Base-by-base conservation (phyloP, 2,888 invertebrate genomes). In the Campoplex capitator region DNA sequence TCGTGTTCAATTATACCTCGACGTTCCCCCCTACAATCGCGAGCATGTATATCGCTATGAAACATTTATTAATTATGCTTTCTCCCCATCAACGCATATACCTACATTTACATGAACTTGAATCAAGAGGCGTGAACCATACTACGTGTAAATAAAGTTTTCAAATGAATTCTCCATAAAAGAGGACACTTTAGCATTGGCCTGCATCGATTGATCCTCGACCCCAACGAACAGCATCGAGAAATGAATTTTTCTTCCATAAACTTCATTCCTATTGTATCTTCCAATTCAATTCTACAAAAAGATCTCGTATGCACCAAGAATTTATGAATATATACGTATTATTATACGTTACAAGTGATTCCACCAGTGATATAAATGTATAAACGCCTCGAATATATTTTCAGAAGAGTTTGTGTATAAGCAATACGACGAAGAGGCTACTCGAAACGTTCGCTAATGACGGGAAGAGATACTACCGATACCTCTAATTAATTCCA, bases 401-500 rank as follows among this genome's bases (percentile, higher is more conserved):
- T 74, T 35, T 68, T 54, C 65, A 74, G 88, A 87, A 90, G 90
- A 90, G 89, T 89, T 32, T 89, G 89, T 90, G 89, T 89, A 23
- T 23, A 88, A 70, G 70, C 56, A 54, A 82, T 42, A 71, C 82
- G 65, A 70, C 88, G 90, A 85, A 84, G 83, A 83, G 90, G 88
- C 91, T 91, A 83, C 91, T 91, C 77, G 91, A 91, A 89, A 91
- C 91, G 91, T 90, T 93, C 91, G 93, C 94, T 94, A 94, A 94
- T 94, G 94, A 93, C 93, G 93, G 93, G 90, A 89, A 85, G 90
- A 93, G 93, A 94, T 94, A 93, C 91, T 92, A 92, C 91, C 90
- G 93, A 94, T 94, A 94, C 92, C 93, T 93, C 92, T 94, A 94
- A 94, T 94, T 94, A 94, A 94, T 94, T 94, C 93, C 91, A 92